phyloP scores from a whole-genome alignment of 2,888 invertebrate species.

The Acronicta psi region DNA sequence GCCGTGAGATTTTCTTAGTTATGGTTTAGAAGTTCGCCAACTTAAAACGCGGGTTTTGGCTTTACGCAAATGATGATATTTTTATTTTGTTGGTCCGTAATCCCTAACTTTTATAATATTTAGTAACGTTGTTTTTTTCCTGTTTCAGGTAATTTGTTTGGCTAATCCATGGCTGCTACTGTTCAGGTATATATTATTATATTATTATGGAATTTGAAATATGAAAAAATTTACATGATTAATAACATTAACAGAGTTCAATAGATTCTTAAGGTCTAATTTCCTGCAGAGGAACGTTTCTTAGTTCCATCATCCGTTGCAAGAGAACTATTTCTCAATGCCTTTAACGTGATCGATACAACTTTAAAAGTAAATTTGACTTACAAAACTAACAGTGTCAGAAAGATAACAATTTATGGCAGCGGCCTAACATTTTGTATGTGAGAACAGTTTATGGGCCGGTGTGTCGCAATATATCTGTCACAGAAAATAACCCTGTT shows the following conservation, averaged over 20 bases:
- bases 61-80: constrained; percentile 29
- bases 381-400: constrained; percentile 37
- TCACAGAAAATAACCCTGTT: constrained; percentile 31
- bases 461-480: constrained; percentile 37
- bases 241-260: too few relatives aligned
- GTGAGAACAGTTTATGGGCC: constrained; percentile 49
- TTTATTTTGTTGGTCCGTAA: constrained; percentile 12
- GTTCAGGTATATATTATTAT: constrained; percentile 14
- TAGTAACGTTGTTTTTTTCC: constrained; percentile 10
- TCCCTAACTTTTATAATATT: neutral
- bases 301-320: too few relatives aligned
- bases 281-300: too few relatives aligned
- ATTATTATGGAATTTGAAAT: neutral
- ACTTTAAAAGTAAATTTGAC: constrained; percentile 34
- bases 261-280: too few relatives aligned
- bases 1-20: constrained; percentile 10
- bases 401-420: constrained; percentile 33
- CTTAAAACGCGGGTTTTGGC: constrained; percentile 12
- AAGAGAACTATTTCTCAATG: constrained; percentile 18
- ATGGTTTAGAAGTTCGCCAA: constrained; percentile 24
- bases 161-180: constrained; percentile 8
- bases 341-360: constrained; percentile 26
- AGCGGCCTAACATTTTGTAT: constrained; percentile 36
- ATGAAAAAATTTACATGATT: too few relatives aligned
- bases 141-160: constrained; percentile 34